phyloP scores from a whole-genome alignment of 2,797 vertebrate genomes.

The Astyanax mexicanus region DNA sequence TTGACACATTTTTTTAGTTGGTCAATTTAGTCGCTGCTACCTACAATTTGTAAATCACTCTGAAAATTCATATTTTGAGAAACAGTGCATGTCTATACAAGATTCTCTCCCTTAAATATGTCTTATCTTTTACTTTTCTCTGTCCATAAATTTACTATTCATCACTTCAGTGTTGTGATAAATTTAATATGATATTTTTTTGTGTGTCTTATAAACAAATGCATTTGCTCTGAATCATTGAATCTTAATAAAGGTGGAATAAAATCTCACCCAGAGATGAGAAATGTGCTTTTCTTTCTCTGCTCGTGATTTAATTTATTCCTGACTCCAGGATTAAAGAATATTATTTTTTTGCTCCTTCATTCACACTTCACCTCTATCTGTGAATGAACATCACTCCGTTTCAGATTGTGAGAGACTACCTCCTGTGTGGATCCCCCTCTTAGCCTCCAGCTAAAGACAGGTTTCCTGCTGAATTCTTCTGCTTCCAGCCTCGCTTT shows the following conservation, averaged over 20 bases:
- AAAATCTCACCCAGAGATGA: slow-evolving; percentile 18
- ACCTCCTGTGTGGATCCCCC: background rate
- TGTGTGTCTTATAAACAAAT: background rate
- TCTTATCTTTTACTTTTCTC: no score
- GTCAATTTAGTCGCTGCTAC: no score
- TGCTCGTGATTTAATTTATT: background rate
- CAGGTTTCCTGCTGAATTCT: background rate
- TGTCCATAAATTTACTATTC: background rate
- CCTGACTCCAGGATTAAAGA: slow-evolving; percentile 2
- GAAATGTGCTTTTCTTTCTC: background rate
- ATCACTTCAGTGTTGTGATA: background rate
- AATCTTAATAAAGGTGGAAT: background rate
- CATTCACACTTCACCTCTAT: background rate
- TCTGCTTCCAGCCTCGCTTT: background rate
- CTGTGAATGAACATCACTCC: slow-evolving; percentile 1
- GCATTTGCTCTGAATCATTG: slow-evolving; percentile 21
- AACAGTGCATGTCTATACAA: no score
- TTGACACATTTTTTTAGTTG: no score
- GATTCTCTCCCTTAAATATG: no score
- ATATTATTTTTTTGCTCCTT: background rate
- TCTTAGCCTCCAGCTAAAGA: background rate
- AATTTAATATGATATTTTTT: background rate
- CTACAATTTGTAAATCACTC: no score
- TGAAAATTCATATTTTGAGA: no score
- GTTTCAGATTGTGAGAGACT: slow-evolving; percentile 2